Conservation (phyloP, 1,140 invertebrate genomes). For the Apis cerana region DNA sequence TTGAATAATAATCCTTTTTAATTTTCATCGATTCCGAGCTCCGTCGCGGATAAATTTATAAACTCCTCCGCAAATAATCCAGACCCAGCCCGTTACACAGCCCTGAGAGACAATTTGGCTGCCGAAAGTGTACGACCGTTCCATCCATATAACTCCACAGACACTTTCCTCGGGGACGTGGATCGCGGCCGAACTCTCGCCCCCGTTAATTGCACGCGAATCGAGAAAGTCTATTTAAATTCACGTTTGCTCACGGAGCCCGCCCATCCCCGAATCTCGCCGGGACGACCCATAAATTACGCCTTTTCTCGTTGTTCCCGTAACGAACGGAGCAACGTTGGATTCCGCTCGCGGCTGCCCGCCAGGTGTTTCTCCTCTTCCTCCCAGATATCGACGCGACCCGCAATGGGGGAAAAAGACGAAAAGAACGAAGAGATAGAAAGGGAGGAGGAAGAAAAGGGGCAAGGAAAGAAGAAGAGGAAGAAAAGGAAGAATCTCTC, state of each 20-base stretch:
- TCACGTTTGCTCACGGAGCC: slow-evolving; percentile 18
- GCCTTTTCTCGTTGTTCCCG: slow-evolving; percentile 53
- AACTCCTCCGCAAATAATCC: not conserved
- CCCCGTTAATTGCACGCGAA: slow-evolving; percentile 22
- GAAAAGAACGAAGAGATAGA: not conserved
- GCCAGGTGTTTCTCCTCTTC: slow-evolving; percentile 52
- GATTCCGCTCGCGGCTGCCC: slow-evolving; percentile 15
- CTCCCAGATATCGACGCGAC: slow-evolving; percentile 40
- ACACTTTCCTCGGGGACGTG: slow-evolving; percentile 1
- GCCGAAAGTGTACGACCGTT: not conserved
- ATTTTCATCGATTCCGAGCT: too few species aligned
- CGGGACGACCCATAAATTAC: slow-evolving; percentile 49
- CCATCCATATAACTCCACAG: not conserved
- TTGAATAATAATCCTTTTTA: too few species aligned
- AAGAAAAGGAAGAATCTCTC: not conserved
- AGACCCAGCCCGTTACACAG: not conserved
- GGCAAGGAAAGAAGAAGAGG: not conserved
- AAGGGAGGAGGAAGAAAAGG: not conserved
- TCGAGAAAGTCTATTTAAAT: slow-evolving; percentile 35
- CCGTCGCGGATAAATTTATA: not conserved
- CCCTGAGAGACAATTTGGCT: not conserved
- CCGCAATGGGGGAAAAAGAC: not conserved
- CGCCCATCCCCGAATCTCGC: slow-evolving; percentile 3
- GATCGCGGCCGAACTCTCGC: not conserved
- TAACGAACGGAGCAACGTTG: slow-evolving; percentile 34